Conservation (phyloP, 53 echinoderm and acorn worm genomes). For the Patiria pectinifera region DNA sequence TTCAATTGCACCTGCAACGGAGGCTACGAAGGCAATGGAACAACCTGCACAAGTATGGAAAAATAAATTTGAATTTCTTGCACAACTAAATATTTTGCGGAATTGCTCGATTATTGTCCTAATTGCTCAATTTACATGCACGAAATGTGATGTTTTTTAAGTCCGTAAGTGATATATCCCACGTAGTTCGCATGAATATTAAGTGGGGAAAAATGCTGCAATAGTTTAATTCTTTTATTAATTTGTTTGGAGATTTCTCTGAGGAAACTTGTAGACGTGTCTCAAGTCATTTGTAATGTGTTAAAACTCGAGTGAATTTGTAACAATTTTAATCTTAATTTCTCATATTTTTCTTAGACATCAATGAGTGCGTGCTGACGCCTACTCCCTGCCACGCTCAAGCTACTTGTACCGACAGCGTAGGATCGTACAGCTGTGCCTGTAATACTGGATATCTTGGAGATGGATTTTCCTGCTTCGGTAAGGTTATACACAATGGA, state of each 20-base stretch:
- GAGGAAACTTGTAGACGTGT: too few relatives aligned
- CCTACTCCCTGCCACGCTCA: slow-evolving; percentile 36
- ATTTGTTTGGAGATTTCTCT: too few relatives aligned
- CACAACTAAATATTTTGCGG: background rate
- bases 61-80: background rate
- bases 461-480: slow-evolving; percentile 67
- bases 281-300: too few relatives aligned
- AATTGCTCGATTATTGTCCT: too few relatives aligned
- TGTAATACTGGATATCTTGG: slow-evolving; percentile 57
- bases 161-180: too few relatives aligned
- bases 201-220: too few relatives aligned
- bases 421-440: slow-evolving; percentile 55
- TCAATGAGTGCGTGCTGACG: slow-evolving; percentile 65
- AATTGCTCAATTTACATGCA: too few relatives aligned
- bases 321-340: too few relatives aligned
- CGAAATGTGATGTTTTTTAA: too few relatives aligned
- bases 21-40: slow-evolving; percentile 60
- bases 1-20: slow-evolving; percentile 63
- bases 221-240: too few relatives aligned
- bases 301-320: too few relatives aligned
- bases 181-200: too few relatives aligned
- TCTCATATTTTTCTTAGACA: slow-evolving; percentile 33
- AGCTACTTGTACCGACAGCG: slow-evolving; percentile 54
- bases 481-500: slow-evolving; percentile 71
- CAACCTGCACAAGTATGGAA: slow-evolving; percentile 21